Evolutionary conservation across 2,113 vertebrate genomes (phyloP).

Genomic region (Callipepla squamata): DNA sequence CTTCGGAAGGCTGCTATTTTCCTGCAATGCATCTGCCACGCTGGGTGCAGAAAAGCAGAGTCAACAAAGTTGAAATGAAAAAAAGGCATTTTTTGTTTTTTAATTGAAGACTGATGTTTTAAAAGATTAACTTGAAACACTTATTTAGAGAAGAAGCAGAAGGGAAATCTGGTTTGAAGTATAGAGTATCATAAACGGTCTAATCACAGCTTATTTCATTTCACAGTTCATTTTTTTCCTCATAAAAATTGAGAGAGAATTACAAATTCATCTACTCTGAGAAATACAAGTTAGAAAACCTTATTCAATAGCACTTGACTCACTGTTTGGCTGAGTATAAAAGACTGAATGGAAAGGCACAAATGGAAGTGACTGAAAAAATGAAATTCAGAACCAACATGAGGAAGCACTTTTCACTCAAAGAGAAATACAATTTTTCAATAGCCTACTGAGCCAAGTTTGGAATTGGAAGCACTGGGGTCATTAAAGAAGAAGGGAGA

Average conservation of each 20-base stretch:
- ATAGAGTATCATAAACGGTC: neutral
- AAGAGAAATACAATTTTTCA: conserved; percentile 62
- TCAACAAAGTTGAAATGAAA: neutral
- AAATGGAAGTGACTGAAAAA: conserved; percentile 54
- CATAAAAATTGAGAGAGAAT: conserved; percentile 20
- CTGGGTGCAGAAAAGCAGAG: neutral
- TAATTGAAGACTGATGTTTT: neutral
- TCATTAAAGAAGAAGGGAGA: conserved; percentile 48
- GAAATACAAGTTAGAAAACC: conserved; percentile 43
- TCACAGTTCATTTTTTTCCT: neutral
- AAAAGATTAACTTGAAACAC: neutral
- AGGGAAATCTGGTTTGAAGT: conserved; percentile 11
- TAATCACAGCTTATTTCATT: conserved; percentile 23
- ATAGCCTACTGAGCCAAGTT: conserved; percentile 55
- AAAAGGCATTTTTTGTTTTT: too few relatives aligned
- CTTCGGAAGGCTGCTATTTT: neutral
- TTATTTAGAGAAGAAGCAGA: neutral
- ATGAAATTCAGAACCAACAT: conserved; percentile 59
- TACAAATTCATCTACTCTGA: conserved; percentile 32
- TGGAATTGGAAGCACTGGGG: conserved; percentile 44
- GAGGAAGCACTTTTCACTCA: conserved; percentile 47
- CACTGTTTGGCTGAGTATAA: conserved; percentile 47
- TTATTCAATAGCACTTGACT: conserved; percentile 58
- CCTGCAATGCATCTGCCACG: neutral
- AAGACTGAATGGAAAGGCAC: conserved; percentile 13